Evolutionary conservation across 1,140 invertebrate genomes (phyloP), one percentile per base, ranked within the genome.

Genomic region (Leptoteleia sp.): DNA sequence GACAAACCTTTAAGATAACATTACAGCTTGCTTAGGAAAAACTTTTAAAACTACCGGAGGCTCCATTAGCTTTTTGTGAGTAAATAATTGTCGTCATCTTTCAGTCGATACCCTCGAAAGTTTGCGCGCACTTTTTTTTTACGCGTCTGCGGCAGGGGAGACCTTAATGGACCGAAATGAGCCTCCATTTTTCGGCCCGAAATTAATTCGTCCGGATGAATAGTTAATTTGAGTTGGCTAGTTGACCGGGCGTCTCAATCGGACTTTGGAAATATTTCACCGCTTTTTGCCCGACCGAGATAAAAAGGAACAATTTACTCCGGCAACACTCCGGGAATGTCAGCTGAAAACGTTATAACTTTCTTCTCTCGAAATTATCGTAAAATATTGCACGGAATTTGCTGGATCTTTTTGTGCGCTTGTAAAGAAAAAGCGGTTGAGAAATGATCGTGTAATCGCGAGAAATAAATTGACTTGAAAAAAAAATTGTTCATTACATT

Each of bases 121-220:
- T 54, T 43, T 3, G 61, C 7, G 47, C 22, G 9, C 3, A 22
- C 31, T 71, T 71, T 71, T 71, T 71, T 71, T 71, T 71, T 52
- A 19, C 29, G 5, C 1, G 0, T 3, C 9, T 5, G 7, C 1
- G 15, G 35, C 17, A 45, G 19, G 55, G 19, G 55, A 45, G 40
- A 37, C 25, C 33, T 9, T 35, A 54, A 54, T 42, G 48, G 19
- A 42, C 7, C n/a, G 52, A 22, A 57, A 68, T 8, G 17, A 29
- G 9, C 12, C 12, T 15, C 50, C 17, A 35, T 48, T 57, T 27
- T 57, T 13, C 12, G n/a, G 9, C 29, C 5, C 42, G 37, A 68
- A 38, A 40, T 40, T 57, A 47, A 29, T 67, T 67, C 27, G 9
- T 40, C 3, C 48, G 6, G 6, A 1, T 4, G 9, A 29, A 33